Evolutionary conservation across 2,888 invertebrate genomes (phyloP).

Genomic region (Thymelicus acteon): DNA sequence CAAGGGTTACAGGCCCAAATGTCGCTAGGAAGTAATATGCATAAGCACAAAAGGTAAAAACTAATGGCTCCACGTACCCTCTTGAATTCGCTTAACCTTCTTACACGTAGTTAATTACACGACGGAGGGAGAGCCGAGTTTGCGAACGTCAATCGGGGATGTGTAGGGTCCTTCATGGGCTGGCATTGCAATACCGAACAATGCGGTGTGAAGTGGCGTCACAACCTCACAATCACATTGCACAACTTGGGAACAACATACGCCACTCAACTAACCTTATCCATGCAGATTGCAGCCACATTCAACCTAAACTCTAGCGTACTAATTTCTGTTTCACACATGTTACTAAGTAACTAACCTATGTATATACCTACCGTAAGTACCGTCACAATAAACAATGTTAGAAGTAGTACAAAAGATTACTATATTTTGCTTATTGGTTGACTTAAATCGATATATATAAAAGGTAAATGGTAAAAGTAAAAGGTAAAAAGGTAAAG

Average conservation of each 20-base stretch:
- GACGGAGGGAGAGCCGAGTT: constrained; percentile 61
- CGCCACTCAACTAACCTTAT: constrained; percentile 18
- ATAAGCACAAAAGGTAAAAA: constrained; percentile 20
- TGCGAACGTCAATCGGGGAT: constrained; percentile 73
- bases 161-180: constrained; percentile 63
- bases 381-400: too few species aligned
- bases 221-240: constrained; percentile 54
- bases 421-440: constrained; percentile 4
- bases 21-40: constrained; percentile 21
- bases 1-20: constrained; percentile 26
- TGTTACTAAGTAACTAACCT: background rate
- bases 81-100: constrained; percentile 48
- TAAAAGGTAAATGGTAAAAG: too few species aligned
- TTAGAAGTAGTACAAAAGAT: background rate
- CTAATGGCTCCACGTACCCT: constrained; percentile 35
- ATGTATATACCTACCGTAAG: constrained; percentile 1
- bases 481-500: too few species aligned
- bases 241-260: constrained; percentile 7
- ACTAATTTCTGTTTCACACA: background rate
- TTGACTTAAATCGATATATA: background rate
- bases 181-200: constrained; percentile 70
- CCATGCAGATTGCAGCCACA: background rate
- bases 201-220: constrained; percentile 68
- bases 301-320: background rate
- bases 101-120: constrained; percentile 42